These are phyloP conservation scores for Zaprionus tsacasi DNA, from an alignment of 1,140 invertebrate genomes.

Conservation along the genomic window DNA sequence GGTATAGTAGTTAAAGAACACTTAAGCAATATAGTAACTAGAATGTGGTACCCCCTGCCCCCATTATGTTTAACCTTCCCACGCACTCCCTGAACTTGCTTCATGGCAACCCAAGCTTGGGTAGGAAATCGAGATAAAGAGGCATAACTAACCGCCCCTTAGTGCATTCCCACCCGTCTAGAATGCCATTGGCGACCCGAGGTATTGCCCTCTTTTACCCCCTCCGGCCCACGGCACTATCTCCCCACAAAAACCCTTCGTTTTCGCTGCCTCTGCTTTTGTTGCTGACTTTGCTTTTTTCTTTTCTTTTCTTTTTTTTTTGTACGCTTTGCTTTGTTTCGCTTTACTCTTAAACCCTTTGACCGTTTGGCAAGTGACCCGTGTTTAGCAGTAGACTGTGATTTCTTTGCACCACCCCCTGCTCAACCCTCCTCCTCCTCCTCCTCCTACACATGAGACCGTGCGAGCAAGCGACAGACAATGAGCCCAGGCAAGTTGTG, in stretches of 20 bases:
- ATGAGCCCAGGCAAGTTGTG: constrained; percentile 38
- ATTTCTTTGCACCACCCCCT: constrained; percentile 58
- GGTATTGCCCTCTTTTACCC: not conserved
- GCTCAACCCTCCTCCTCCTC: constrained; percentile 8
- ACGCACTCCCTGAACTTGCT: constrained; percentile 74
- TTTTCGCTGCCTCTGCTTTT: constrained; percentile 4
- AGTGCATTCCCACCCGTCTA: constrained; percentile 70
- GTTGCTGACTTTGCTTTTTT: constrained; percentile 32
- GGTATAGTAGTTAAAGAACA: not conserved
- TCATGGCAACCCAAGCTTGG: not conserved
- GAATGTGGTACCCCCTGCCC: not conserved
- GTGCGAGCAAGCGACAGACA: constrained; percentile 31
- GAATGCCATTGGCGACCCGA: constrained; percentile 41
- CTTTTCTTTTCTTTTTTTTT: constrained; percentile 16
- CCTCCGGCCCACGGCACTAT: not conserved
- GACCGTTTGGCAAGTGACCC: constrained; percentile 72
- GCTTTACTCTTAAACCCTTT: constrained; percentile 64
- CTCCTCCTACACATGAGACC: constrained; percentile 1
- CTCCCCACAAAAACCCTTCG: not conserved
- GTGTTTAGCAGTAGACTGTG: constrained; percentile 65
- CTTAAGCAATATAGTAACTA: too few relatives aligned
- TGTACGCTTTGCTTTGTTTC: constrained; percentile 43
- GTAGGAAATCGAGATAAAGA: not conserved
- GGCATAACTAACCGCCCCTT: not conserved
- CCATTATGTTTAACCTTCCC: constrained; percentile 62